These are phyloP conservation scores for Linyphia triangularis DNA, from an alignment of 2,888 invertebrate species.

Conservation along the genomic window DNA sequence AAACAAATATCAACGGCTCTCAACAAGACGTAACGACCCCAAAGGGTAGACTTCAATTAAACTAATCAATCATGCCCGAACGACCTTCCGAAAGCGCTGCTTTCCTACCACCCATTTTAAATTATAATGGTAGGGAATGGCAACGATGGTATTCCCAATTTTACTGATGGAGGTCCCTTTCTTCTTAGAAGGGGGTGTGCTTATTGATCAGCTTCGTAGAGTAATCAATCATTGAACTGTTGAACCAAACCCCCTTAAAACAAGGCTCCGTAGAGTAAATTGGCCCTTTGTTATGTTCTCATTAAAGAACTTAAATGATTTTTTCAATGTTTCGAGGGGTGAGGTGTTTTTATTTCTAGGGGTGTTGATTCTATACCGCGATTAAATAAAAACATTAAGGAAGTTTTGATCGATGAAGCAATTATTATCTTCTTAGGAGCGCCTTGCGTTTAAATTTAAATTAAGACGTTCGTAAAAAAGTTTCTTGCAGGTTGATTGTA, in stretches of 20 bases:
- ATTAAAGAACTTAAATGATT: not conserved
- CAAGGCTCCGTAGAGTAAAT: not conserved
- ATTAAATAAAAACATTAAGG: not conserved
- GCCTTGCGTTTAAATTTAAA: not conserved
- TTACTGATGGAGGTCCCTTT: constrained; percentile 18
- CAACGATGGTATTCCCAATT: constrained; percentile 20
- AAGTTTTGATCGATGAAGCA: not conserved
- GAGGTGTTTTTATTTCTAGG: not conserved
- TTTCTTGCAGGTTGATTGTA: not conserved
- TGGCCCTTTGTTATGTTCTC: constrained; percentile 3
- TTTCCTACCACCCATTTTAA: not conserved
- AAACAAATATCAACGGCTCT: not conserved
- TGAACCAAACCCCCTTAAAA: not conserved
- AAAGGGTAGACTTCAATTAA: constrained; percentile 27
- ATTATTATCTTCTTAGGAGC: not conserved
- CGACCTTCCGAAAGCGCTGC: not conserved
- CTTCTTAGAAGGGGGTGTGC: not conserved
- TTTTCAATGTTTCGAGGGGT: not conserved
- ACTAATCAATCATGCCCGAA: constrained; percentile 34
- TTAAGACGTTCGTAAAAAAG: constrained; percentile 3
- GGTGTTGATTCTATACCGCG: constrained; percentile 3
- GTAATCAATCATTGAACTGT: not conserved
- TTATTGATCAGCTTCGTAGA: not conserved
- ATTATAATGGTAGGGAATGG: not conserved
- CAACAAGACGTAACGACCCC: constrained; percentile 6